Evolutionary conservation across 2,113 vertebrate species (phyloP).

Genomic region (Mastomys coucha): DNA sequence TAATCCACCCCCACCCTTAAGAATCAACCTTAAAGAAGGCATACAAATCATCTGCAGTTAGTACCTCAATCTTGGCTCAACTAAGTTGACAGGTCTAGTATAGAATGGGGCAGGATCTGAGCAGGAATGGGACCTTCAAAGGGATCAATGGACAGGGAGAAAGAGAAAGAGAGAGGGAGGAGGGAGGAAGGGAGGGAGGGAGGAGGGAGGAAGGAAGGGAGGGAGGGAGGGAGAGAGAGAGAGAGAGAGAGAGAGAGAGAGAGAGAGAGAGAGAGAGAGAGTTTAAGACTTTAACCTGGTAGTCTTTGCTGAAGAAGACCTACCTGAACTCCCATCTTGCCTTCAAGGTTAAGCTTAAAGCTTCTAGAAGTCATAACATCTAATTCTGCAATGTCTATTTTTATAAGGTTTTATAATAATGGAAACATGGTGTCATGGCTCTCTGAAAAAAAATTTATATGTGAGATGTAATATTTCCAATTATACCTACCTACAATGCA

Average conservation of each 20-base stretch:
- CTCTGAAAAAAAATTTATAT: not conserved
- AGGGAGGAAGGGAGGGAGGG: not conserved
- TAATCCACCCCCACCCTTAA: not conserved
- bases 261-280: not conserved
- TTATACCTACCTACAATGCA: not conserved
- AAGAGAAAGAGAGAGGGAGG: not conserved
- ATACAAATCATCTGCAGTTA: not conserved
- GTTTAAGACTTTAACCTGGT: not conserved
- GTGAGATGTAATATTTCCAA: not conserved
- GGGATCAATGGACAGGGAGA: not conserved
- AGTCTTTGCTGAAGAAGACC: not conserved
- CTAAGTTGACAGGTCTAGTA: not conserved
- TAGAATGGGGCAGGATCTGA: not conserved
- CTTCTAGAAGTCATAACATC: not conserved
- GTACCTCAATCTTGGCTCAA: too few relatives aligned
- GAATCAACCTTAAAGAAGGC: slow-evolving; percentile 31
- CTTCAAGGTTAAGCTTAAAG: not conserved
- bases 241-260: not conserved
- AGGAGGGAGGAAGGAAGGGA: too few relatives aligned
- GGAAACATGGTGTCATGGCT: not conserved
- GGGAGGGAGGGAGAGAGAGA: too few relatives aligned
- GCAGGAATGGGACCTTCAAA: too few relatives aligned
- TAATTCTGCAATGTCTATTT: not conserved
- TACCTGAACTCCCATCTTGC: not conserved
- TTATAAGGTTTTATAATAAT: not conserved